A percentile compares a stretch with the other conserved stretches of the same genome.
phyloP scores from a whole-genome alignment of 2,888 invertebrate species.

The Amphipoea oculea region DNA sequence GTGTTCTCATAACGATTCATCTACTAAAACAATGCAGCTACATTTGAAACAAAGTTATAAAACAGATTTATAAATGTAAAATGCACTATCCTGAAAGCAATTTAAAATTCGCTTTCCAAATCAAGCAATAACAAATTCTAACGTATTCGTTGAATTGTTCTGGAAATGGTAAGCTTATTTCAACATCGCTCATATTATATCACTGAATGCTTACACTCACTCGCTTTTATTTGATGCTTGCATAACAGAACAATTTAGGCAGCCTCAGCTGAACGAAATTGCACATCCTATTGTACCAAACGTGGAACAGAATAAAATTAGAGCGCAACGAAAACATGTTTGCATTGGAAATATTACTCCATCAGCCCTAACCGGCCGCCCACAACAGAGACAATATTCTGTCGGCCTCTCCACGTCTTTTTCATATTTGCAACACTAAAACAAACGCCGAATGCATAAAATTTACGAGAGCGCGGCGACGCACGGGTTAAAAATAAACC shows the following conservation, averaged over 20 bases:
- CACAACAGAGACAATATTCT: conserved; percentile 72
- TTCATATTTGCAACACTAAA: conserved; percentile 75
- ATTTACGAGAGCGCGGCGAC: conserved; percentile 65
- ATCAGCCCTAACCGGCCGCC: conserved; percentile 69
- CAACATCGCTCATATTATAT: conserved; percentile 73
- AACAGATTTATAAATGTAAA: conserved; percentile 58
- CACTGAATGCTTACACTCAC: conserved; percentile 73
- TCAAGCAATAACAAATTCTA: conserved; percentile 72
- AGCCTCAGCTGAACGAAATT: conserved; percentile 82
- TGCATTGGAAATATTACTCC: conserved; percentile 79
- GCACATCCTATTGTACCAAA: conserved; percentile 81
- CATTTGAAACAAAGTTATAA: conserved; percentile 36
- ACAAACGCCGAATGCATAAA: conserved; percentile 72
- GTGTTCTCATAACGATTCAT: conserved; percentile 42
- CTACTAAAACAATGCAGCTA: conserved; percentile 47
- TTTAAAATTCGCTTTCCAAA: conserved; percentile 67
- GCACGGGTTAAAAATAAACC: conserved; percentile 72
- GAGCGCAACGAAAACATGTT: conserved; percentile 79
- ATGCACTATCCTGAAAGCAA: conserved; percentile 58
- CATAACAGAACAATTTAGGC: conserved; percentile 81
- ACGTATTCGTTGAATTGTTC: conserved; percentile 67
- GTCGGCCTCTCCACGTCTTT: conserved; percentile 70
- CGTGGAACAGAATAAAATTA: conserved; percentile 82
- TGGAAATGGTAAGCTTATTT: conserved; percentile 74
- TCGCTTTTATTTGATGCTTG: conserved; percentile 80